Evolutionary conservation across 2,888 invertebrate species (phyloP), one percentile per base, ranked within the genome.

Genomic region (Diaprepes abbreviatus): DNA sequence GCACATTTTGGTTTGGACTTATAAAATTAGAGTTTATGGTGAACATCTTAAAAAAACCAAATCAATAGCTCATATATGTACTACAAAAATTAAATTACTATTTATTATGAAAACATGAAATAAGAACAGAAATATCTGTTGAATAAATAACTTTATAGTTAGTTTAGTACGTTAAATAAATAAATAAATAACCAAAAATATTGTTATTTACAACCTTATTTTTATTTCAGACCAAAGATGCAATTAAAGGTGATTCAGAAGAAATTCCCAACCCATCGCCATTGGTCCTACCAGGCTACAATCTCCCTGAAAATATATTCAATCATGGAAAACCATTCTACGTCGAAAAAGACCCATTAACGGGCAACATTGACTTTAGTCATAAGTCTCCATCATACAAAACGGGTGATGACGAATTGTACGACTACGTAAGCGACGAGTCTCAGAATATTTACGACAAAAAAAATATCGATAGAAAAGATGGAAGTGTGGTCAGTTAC

Each of bases 321-420:
- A 91, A 91, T 78, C 89, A 89, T 70, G 91, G 91, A 12, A 89
- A 90, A 76, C 91, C 91, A 0, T 91, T 91, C 78, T 90, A 91
- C 66, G 85, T 90, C 4, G 89, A 90, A 72, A 90, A 90, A 75
- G 90, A 91, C 82, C 91, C 91, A 0, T 79, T 90, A 21, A 91
- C 91, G 0, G 91, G 91, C 0, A 85, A 87, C 74, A 85, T 90
- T 35, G 89, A 91, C 78, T 91, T 91, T 69, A 87, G 85, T 67
- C 85, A 86, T 36, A 88, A 86, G 77, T 85, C 86, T 28, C 81
- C 85, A 0, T 84, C 86, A 0, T 81, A 84, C 16, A 74, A 78
- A 66, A 45, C 75, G 3, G 77, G 79, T 21, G 80, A 80, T 12
- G 80, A 79, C 14, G 74, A 79, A 1, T 78, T 79, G 66, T 83